phyloP scores from a whole-genome alignment of 2,113 vertebrate genomes.

The Orcinus orca region DNA sequence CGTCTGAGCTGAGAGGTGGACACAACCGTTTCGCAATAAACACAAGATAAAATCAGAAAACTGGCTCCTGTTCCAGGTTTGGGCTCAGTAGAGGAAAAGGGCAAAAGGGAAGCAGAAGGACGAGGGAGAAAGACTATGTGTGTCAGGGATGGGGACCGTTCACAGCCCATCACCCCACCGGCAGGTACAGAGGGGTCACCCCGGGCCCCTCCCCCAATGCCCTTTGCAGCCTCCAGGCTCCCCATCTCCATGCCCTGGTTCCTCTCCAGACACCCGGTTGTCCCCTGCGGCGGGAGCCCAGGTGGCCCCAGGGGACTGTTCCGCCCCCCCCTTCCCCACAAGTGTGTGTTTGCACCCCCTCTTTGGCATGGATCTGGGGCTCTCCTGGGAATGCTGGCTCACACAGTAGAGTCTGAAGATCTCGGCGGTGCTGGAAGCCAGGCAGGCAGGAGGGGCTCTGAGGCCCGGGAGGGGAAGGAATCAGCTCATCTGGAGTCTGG shows the following conservation, averaged over 20 bases:
- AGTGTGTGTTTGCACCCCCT: background rate
- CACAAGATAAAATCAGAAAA: background rate
- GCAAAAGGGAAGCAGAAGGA: background rate
- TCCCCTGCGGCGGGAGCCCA: background rate
- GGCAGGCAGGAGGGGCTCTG: background rate
- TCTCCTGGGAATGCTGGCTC: background rate
- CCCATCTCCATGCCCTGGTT: background rate
- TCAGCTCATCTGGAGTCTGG: background rate
- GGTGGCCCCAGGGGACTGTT: too few species aligned
- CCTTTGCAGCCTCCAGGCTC: background rate
- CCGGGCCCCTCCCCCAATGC: accelerated
- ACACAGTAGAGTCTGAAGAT: background rate
- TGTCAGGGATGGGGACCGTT: too few species aligned
- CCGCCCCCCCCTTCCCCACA: background rate
- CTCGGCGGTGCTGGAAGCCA: background rate
- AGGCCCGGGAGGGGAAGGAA: background rate
- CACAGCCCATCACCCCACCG: accelerated
- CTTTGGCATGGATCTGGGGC: background rate
- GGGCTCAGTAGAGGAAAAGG: background rate
- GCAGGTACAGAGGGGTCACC: background rate
- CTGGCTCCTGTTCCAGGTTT: background rate
- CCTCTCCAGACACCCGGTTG: background rate
- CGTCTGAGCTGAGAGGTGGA: background rate
- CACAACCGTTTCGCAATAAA: background rate
- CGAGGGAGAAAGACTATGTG: background rate